Evolutionary conservation across 1,140 invertebrate genomes (phyloP).

Genomic region (Zeugodacus cucurbitae): DNA sequence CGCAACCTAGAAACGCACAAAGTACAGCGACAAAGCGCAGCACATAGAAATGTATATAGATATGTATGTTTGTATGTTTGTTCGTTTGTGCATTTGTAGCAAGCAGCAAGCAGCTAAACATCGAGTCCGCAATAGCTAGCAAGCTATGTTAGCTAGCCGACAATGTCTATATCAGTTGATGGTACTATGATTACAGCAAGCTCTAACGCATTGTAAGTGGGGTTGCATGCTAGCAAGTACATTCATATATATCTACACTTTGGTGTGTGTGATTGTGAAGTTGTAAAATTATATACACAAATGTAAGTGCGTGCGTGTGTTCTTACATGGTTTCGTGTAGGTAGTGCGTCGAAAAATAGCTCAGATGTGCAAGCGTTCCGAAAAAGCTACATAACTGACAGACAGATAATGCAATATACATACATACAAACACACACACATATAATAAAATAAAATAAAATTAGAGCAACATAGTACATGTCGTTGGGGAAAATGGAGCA

Average conservation of each 20-base stretch:
- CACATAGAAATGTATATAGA: background rate
- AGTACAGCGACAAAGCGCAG: background rate
- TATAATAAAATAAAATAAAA: background rate
- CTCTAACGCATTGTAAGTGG: background rate
- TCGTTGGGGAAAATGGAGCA: background rate
- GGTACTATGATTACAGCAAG: background rate
- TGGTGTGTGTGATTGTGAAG: no score
- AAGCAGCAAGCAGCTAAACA: background rate
- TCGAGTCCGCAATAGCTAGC: background rate
- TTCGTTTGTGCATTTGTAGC: no score
- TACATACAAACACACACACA: no score
- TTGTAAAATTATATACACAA: background rate
- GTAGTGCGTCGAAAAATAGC: background rate
- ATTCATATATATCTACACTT: background rate
- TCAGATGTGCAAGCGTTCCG: background rate
- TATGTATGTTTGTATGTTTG: no score
- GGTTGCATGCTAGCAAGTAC: background rate
- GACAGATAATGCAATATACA: background rate
- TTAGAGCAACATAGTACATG: background rate
- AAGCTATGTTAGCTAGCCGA: background rate
- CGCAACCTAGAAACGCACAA: constrained; percentile 28
- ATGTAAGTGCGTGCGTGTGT: background rate
- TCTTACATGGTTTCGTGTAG: background rate
- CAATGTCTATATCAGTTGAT: constrained; percentile 2
- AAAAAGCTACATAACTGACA: background rate